Evolutionary conservation across 2,888 invertebrate genomes (phyloP), one percentile per base, ranked within the genome.

Genomic region (Ecliptopera silaceata): DNA sequence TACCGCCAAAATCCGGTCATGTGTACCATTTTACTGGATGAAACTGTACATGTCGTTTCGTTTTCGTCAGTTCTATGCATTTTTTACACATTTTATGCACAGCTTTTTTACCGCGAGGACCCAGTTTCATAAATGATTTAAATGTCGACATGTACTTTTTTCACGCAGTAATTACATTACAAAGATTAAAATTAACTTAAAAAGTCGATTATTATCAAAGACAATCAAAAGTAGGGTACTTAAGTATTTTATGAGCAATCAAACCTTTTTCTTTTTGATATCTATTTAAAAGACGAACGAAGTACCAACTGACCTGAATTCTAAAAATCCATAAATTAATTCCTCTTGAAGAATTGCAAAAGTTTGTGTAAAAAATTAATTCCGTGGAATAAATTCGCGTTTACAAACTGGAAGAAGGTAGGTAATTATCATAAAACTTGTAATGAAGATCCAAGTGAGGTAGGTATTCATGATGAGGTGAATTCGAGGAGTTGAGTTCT

Each of bases 401-500:
- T n/a, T 34, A 38, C 45, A 36, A 54, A 32, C 18, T 39, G 47
- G 39, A 51, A 51, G 48, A 52, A 55, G 44, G 48, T 46, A 44
- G 32, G 47, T 55, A 65, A 66, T 66, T 67, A 63, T 72, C 68
- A 67, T 64, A 62, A 65, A 70, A 76, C 66, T 69, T 74, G 68
- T 72, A 69, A 72, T 69, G 72, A 65, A 62, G 47, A 62, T 65
- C 26, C 26, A 65, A 63, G 55, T 66, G 68, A 67, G 15, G 34
- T 71, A 67, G 15, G 34, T 71, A 74, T 75, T 77, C 72, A 71
- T 66, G 70, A 73, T 63, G 63, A 65, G 64, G 67, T 68, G 63
- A 72, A 71, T 74, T 75, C 8, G 29, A 43, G 42, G 11, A 72
- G 76, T 76, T 73, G n/a, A n/a, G n/a, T 77, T 77, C 77, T 77